Conservation (phyloP, 2,113 vertebrate species). For the Ivindomyrus marchei region DNA sequence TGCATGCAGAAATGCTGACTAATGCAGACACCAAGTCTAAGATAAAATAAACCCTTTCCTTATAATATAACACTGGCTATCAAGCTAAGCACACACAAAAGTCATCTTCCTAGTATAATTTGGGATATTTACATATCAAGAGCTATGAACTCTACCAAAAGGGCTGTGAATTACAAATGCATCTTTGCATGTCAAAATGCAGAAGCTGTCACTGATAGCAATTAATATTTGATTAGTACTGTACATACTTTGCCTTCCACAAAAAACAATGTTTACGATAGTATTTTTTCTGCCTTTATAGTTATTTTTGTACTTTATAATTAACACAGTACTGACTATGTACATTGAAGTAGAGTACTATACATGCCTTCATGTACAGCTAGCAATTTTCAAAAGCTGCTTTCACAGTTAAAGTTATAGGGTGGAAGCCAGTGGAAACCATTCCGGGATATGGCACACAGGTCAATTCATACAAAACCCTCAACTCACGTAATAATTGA, state of each 20-base stretch:
- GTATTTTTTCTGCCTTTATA: neutral
- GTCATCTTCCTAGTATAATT: neutral
- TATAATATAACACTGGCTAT: neutral
- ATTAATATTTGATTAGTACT: constrained; percentile 8
- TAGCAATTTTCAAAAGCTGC: neutral
- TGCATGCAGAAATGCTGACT: neutral
- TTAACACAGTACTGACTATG: neutral
- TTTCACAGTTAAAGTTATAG: neutral
- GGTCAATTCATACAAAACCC: neutral
- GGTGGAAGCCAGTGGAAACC: neutral
- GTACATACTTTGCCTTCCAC: neutral
- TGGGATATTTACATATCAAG: constrained; percentile 1
- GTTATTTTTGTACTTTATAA: neutral
- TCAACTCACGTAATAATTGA: neutral
- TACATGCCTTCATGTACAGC: neutral
- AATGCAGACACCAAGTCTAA: neutral
- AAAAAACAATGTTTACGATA: neutral
- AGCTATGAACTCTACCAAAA: neutral
- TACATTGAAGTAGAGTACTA: neutral
- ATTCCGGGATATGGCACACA: neutral
- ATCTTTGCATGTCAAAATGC: neutral
- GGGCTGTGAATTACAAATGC: neutral
- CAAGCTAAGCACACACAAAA: neutral
- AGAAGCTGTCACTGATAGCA: neutral
- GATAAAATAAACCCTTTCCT: neutral